Evolutionary conservation across 2,113 vertebrate genomes (phyloP).

Genomic region (Platysteira castanea): DNA sequence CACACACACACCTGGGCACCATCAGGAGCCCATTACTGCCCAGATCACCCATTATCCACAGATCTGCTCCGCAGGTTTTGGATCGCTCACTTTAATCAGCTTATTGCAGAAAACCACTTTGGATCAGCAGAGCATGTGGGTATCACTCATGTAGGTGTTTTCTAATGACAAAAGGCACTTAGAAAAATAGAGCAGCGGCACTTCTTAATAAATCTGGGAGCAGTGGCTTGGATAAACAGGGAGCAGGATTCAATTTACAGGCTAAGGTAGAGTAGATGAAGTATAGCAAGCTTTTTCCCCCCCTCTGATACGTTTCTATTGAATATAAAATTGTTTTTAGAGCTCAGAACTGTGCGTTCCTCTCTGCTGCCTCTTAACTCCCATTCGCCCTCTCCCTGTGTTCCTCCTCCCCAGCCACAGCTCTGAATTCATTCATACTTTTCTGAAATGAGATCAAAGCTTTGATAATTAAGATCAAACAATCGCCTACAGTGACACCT

Average conservation of each 20-base stretch:
- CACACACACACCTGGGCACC: neutral
- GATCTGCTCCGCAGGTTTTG: neutral
- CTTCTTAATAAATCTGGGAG: neutral
- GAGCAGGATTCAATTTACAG: neutral
- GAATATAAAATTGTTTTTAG: neutral
- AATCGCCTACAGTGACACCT: neutral
- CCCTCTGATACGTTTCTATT: neutral
- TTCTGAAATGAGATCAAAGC: neutral
- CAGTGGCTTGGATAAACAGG: neutral
- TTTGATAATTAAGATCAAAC: neutral
- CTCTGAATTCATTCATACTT: neutral
- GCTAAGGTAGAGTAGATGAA: neutral
- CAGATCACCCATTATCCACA: neutral
- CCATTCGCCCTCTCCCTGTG: neutral
- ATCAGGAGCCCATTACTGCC: neutral
- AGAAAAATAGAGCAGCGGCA: neutral
- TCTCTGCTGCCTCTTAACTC: neutral
- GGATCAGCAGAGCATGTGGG: neutral
- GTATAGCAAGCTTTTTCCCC: rapidly evolving
- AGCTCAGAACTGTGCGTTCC: neutral
- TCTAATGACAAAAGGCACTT: neutral
- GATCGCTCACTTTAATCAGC: neutral
- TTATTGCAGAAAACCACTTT: neutral
- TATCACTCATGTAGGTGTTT: neutral
- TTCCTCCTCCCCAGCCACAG: neutral